Evolutionary conservation across 2,797 vertebrate genomes (phyloP).

Genomic region (Lutjanus campechanus): DNA sequence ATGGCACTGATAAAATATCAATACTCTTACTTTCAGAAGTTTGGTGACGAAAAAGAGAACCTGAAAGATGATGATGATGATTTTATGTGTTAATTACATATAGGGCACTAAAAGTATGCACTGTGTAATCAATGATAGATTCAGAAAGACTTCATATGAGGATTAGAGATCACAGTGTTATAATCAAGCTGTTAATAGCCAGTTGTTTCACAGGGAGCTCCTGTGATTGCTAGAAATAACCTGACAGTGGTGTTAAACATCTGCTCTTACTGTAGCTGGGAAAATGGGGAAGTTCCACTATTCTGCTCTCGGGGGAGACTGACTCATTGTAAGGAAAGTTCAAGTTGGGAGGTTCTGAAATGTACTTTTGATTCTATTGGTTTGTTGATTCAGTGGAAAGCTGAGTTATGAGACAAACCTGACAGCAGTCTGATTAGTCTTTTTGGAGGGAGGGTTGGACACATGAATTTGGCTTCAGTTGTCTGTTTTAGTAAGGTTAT

Average conservation of each 20-base stretch:
- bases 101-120: neutral
- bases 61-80: neutral
- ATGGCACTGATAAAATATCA: neutral
- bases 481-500: neutral
- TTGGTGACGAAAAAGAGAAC: neutral
- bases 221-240: neutral
- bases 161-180: constrained; percentile 4
- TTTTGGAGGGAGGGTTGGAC: neutral
- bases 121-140: too few relatives aligned
- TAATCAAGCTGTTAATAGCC: neutral
- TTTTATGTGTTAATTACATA: neutral
- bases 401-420: neutral
- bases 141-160: neutral
- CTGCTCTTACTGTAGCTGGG: neutral
- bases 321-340: constrained; percentile 1
- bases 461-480: neutral
- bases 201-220: neutral
- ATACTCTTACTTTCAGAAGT: neutral
- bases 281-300: constrained; percentile 25
- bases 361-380: neutral
- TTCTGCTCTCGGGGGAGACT: neutral
- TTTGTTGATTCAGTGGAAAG: neutral
- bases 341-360: neutral
- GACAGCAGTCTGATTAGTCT: neutral
- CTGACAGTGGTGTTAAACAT: constrained; percentile 8